Conservation (phyloP, 2,888 invertebrate species). For the Thysanoteuthis rhombus region DNA sequence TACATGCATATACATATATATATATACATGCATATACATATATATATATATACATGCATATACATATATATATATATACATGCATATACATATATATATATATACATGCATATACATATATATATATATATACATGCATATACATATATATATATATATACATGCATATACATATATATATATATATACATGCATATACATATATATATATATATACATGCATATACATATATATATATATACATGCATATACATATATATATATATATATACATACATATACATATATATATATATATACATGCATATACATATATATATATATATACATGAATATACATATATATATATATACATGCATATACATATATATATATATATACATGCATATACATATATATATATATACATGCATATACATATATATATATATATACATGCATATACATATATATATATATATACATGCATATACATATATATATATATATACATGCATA, state of each 20-base stretch:
- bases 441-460: background rate
- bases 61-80: background rate
- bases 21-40: background rate
- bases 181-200: background rate
- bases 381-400: background rate
- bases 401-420: background rate
- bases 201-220: background rate
- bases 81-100: background rate
- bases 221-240: background rate
- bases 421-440: background rate
- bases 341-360: background rate
- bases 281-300: background rate
- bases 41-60: background rate
- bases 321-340: background rate
- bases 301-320: background rate
- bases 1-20: background rate
- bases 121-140: background rate
- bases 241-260: background rate
- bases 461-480: background rate
- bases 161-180: background rate
- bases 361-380: background rate
- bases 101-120: background rate
- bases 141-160: slow-evolving; percentile 17
- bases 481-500: background rate
- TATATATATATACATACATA: background rate